Evolutionary conservation across 2,797 vertebrate species (phyloP).

Genomic region (Heterohyrax brucei): DNA sequence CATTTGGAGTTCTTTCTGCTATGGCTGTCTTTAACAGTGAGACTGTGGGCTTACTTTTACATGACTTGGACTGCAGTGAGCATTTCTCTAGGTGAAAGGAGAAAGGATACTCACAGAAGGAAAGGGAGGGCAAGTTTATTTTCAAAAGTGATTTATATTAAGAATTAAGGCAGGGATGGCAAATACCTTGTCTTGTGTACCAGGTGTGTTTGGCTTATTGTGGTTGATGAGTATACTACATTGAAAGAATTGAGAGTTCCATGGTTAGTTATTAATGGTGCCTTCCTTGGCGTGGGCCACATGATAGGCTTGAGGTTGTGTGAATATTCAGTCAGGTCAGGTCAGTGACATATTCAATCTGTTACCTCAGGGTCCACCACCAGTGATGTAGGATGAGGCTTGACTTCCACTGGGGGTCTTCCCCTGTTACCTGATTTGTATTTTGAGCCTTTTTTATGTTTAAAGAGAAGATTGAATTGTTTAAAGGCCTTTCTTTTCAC

Average conservation of each 20-base stretch:
- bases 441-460: neutral
- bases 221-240: neutral
- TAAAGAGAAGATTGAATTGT: constrained; percentile 29
- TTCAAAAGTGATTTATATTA: neutral
- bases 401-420: neutral
- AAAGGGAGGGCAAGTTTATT: constrained; percentile 35
- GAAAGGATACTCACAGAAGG: neutral
- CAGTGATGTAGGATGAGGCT: neutral
- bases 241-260: neutral
- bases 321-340: neutral
- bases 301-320: neutral
- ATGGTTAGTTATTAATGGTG: neutral
- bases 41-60: neutral
- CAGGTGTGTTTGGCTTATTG: neutral
- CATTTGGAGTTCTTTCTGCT: constrained; percentile 25
- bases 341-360: neutral
- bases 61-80: neutral
- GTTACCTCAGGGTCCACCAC: neutral
- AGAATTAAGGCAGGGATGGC: neutral
- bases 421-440: neutral
- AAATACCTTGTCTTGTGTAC: neutral
- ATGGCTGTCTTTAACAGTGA: constrained; percentile 35
- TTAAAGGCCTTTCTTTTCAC: constrained; percentile 6
- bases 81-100: constrained; percentile 48
- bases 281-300: neutral